These are phyloP conservation scores for Acridotheres tristis DNA, from an alignment of 2,797 vertebrate genomes.

Conservation along the genomic window DNA sequence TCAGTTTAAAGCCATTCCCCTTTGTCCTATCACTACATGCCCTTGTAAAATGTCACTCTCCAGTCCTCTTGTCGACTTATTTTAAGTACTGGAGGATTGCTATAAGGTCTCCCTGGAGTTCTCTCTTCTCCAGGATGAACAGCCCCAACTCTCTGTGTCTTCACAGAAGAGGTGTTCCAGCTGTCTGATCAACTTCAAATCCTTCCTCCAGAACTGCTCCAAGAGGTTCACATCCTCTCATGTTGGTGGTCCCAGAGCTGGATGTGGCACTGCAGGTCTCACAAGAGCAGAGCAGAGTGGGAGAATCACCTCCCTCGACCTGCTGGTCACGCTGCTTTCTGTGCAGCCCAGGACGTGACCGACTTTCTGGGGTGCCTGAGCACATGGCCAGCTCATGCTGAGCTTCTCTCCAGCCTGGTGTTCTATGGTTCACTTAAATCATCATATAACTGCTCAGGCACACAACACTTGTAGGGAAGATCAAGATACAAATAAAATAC, in stretches of 20 bases:
- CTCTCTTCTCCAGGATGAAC: neutral
- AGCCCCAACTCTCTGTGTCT: neutral
- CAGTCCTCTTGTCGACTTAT: fast-evolving
- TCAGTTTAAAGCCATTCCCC: neutral
- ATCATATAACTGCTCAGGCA: neutral
- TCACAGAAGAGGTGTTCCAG: neutral
- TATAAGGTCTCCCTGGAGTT: neutral
- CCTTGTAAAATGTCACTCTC: neutral
- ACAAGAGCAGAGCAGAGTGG: neutral
- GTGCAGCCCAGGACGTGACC: neutral
- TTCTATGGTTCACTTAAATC: neutral
- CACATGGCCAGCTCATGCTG: neutral
- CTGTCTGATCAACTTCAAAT: neutral
- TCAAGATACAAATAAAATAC: neutral
- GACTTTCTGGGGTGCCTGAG: neutral
- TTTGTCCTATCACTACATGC: neutral
- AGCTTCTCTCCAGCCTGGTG: neutral
- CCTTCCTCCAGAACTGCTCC: neutral
- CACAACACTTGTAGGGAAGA: neutral
- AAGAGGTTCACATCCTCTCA: neutral
- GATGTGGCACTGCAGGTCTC: neutral
- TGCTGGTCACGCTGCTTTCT: neutral
- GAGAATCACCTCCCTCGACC: neutral
- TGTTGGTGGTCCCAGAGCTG: neutral
- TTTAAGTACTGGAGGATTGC: neutral